Evolutionary conservation across 2,888 invertebrate genomes (phyloP).

Genomic region (Heliconius hortense): DNA sequence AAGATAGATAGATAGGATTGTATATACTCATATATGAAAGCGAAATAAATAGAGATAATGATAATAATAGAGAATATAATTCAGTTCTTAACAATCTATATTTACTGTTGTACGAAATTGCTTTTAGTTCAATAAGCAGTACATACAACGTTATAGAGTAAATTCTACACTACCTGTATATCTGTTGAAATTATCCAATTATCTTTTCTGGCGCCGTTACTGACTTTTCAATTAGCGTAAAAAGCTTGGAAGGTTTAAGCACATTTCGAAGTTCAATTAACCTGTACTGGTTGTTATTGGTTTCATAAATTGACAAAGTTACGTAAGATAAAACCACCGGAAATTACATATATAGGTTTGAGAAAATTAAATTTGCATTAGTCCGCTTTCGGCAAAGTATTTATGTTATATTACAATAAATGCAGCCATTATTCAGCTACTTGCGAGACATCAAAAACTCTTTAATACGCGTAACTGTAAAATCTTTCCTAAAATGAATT

Average conservation of each 20-base stretch:
- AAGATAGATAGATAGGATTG: no score
- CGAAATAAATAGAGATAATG: neutral
- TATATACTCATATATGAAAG: neutral
- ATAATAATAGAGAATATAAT: no score
- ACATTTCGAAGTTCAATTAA: slow-evolving; percentile 11
- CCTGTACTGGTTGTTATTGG: slow-evolving; percentile 4
- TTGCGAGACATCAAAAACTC: neutral
- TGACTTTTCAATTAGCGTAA: slow-evolving; percentile 23
- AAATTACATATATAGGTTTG: slow-evolving; percentile 9
- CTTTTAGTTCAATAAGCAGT: neutral
- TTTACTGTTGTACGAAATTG: neutral
- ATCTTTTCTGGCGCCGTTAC: slow-evolving; percentile 16
- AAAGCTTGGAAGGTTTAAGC: slow-evolving; percentile 16
- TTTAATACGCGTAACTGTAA: slow-evolving; percentile 15
- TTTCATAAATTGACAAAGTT: slow-evolving; percentile 11
- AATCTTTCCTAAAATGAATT: slow-evolving; percentile 8
- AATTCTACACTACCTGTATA: neutral
- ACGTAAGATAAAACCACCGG: slow-evolving; percentile 9
- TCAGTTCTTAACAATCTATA: neutral
- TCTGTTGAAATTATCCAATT: slow-evolving; percentile 23
- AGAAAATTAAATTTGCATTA: slow-evolving; percentile 14
- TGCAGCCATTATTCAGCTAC: neutral
- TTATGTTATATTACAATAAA: slow-evolving; percentile 13
- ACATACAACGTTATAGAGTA: neutral
- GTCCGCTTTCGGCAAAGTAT: slow-evolving; percentile 5